Conservation (phyloP, 2,113 vertebrate species). For the Picathartes gymnocephalus region DNA sequence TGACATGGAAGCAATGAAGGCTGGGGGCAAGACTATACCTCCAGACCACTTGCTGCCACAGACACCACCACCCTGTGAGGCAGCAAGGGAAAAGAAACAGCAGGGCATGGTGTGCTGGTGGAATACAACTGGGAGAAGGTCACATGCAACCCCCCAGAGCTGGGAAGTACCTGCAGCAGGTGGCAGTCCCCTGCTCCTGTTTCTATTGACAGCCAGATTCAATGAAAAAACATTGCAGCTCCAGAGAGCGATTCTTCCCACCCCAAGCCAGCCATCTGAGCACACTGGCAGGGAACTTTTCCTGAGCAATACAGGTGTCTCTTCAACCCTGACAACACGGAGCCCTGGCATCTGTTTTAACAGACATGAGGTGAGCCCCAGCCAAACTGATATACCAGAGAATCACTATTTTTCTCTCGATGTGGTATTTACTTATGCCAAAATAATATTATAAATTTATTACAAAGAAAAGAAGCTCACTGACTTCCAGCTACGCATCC, state of each 20-base stretch:
- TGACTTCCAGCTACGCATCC: background rate
- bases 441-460: slow-evolving; percentile 6
- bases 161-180: background rate
- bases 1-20: background rate
- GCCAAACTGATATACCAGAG: background rate
- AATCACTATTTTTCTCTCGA: background rate
- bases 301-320: background rate
- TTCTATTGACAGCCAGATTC: background rate
- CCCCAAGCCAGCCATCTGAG: background rate
- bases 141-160: background rate
- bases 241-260: background rate
- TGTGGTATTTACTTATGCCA: background rate
- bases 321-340: background rate
- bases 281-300: background rate
- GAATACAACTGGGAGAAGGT: background rate
- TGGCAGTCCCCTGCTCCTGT: background rate
- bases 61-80: background rate
- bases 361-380: background rate
- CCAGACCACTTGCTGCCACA: background rate
- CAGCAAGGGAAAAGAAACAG: background rate
- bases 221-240: background rate
- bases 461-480: background rate
- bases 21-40: background rate
- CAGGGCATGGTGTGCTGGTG: background rate
- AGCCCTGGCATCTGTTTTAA: background rate